Conservation (phyloP, 2,113 vertebrate species). For the Pithys albifrons region DNA sequence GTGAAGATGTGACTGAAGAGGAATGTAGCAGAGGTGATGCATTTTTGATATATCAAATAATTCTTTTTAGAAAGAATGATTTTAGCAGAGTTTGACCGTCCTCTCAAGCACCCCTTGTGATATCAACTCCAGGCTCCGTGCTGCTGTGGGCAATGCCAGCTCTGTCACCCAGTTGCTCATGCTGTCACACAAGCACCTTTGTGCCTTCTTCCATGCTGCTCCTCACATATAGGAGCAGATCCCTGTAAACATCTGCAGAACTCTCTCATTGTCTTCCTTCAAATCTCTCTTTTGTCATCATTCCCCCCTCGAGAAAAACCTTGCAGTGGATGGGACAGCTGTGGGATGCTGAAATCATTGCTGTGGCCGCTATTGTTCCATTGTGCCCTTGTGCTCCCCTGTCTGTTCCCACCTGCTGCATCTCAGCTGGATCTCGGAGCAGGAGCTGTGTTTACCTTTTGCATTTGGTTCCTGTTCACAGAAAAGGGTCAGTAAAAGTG, state of each 20-base stretch:
- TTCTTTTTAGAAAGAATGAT: not conserved
- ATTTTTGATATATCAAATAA: not conserved
- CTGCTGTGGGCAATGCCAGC: not conserved
- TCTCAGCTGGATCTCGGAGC: rapidly evolving
- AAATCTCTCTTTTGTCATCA: conserved; percentile 44
- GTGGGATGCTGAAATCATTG: conserved; percentile 13
- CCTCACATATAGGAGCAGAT: conserved; percentile 37
- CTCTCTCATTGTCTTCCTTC: conserved; percentile 49
- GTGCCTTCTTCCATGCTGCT: conserved; percentile 39
- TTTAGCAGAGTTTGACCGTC: not conserved
- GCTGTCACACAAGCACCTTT: conserved; percentile 54
- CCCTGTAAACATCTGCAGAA: conserved; percentile 58
- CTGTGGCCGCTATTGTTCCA: conserved; percentile 17
- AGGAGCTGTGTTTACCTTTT: not conserved
- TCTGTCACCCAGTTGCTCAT: not conserved
- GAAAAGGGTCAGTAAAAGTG: not conserved
- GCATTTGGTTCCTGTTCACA: rapidly evolving
- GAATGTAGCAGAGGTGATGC: not conserved
- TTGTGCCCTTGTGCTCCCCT: conserved; percentile 36
- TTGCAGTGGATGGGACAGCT: conserved; percentile 24
- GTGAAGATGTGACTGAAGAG: not conserved
- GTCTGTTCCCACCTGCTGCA: not conserved
- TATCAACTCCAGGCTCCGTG: not conserved
- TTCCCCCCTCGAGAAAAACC: not conserved
- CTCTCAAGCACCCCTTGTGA: not conserved